Conservation (phyloP, 1,140 invertebrate species). For the Nephila pilipes region DNA sequence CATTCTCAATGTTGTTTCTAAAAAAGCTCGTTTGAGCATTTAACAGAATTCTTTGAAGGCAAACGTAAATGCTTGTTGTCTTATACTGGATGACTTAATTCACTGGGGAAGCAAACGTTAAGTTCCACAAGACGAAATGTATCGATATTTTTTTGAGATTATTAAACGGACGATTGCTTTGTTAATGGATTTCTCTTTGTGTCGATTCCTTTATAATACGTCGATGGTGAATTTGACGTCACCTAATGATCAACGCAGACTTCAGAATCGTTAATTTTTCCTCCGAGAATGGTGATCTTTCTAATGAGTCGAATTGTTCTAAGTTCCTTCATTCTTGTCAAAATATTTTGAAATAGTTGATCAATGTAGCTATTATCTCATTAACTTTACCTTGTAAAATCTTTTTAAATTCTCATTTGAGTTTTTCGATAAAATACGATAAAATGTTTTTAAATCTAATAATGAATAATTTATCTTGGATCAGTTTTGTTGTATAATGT, state of each 20-base stretch:
- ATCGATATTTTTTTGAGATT: conserved; percentile 27
- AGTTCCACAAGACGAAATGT: not conserved
- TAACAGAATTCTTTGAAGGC: not conserved
- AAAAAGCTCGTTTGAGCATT: too few species aligned
- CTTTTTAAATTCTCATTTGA: not conserved
- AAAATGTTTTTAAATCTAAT: not conserved
- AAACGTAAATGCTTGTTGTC: not conserved
- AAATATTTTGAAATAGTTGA: not conserved
- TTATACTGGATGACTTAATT: not conserved
- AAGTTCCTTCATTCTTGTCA: not conserved
- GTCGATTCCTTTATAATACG: conserved; percentile 23
- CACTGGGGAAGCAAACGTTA: not conserved
- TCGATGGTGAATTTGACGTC: not conserved
- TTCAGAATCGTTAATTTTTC: conserved; percentile 24
- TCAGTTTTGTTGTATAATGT: too few species aligned
- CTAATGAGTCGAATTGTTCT: not conserved
- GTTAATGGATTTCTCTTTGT: conserved; percentile 42
- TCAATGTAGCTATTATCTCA: not conserved
- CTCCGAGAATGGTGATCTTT: not conserved
- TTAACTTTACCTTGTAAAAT: not conserved
- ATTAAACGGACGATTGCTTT: conserved; percentile 41
- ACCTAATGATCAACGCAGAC: not conserved
- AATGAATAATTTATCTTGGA: not conserved
- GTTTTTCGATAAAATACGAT: not conserved
- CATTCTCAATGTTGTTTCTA: too few species aligned